Conservation (phyloP, 2,888 invertebrate genomes). For the Sialis lutaria region DNA sequence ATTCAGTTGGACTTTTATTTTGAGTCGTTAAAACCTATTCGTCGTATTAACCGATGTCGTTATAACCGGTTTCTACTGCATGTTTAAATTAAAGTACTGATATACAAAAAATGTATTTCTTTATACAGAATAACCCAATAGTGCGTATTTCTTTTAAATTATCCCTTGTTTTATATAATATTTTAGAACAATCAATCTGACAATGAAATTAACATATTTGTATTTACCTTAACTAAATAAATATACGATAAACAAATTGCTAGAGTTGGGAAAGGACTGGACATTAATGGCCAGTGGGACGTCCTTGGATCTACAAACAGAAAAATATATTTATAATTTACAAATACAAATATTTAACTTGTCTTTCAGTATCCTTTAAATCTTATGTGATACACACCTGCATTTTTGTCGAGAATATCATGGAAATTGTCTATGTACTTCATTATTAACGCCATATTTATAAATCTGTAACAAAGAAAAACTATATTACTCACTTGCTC, state of each 20-base stretch:
- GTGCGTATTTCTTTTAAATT: too few species aligned
- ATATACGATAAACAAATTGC: constrained; percentile 79
- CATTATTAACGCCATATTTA: constrained; percentile 63
- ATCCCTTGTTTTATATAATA: background rate
- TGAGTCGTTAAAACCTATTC: too few species aligned
- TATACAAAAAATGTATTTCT: too few species aligned
- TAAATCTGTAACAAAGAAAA: constrained; percentile 30
- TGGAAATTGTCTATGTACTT: constrained; percentile 64
- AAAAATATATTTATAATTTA: constrained; percentile 7
- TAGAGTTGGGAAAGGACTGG: constrained; percentile 82
- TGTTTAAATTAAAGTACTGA: too few species aligned
- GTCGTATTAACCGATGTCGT: too few species aligned
- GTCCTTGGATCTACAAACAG: constrained; percentile 63
- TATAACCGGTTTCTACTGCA: too few species aligned
- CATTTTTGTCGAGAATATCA: constrained; percentile 64
- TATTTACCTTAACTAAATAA: constrained; percentile 65
- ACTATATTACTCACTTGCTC: constrained; percentile 4
- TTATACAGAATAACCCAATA: too few species aligned
- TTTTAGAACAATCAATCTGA: background rate
- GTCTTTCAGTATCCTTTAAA: background rate
- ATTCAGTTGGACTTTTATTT: too few species aligned
- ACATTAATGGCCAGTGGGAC: constrained; percentile 85
- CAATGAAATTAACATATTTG: background rate
- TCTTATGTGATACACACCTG: constrained; percentile 41
- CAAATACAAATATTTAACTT: background rate